Evolutionary conservation across 2,888 invertebrate species (phyloP), one percentile per base, ranked within the genome.

Genomic region (Apamea crenata): DNA sequence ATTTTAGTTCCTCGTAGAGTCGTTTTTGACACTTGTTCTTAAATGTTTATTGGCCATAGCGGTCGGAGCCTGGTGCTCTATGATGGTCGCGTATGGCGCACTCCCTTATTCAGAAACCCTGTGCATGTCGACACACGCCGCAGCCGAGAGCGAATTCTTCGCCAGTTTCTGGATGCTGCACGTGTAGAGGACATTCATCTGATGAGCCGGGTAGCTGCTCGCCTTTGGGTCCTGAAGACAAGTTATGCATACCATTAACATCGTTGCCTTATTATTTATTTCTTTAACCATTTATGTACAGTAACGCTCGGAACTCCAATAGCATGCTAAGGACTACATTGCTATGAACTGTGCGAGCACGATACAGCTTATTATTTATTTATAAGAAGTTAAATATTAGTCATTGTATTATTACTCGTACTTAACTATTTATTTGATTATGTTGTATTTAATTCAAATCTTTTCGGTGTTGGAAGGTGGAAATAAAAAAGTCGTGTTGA

Each of bases 111-210:
- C 92, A 96, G 91, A 96, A 97, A 25, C 94, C 93, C 77, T 95
- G 96, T 2, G 96, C 94, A 97, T 99, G 99, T 68, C 99, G 97
- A 93, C 99, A 99, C 74, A 99, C 99, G 68, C 99, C 99, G 97
- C 99, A 99, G 83, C 99, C 99, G 69, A 99, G 97, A 71, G 99
- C 99, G 95, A 99, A 99, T 95, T 99, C 99, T 94, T 99, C 99
- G 59, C 99, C 99, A 0, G 99, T 99, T 10, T 99, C 98, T 53
- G 99, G 99, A 97, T 99, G 99, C 91, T 98, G 98, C 8, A 99
- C 98, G 95, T 99, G 99, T 56, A 99, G 97, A 0, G 99, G 99
- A 93, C 99, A 99, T 93, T 99, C 99, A 29, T 99, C 99, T 0
- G 95, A 80, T 0, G 96, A 91, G 18, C 99, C 99, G 85, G 99